These are phyloP conservation scores for Nannoperca obscura DNA, from an alignment of 2,797 vertebrate genomes.

Conservation along the genomic window DNA sequence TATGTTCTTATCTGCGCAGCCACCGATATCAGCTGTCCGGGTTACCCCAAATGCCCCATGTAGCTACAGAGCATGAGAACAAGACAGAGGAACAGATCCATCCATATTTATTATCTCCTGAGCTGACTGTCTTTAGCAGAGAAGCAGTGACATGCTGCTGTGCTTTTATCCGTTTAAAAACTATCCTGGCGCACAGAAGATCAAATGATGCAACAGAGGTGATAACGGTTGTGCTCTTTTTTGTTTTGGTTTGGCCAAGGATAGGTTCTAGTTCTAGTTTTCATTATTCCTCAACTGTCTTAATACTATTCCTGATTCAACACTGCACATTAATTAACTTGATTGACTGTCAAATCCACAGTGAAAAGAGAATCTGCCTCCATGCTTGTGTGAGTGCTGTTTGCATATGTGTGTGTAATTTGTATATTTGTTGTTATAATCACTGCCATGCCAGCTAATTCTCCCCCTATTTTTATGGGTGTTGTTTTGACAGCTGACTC, in stretches of 20 bases:
- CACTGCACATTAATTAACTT: conserved; percentile 21
- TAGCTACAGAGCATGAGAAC: conserved; percentile 11
- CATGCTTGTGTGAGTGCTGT: conserved; percentile 26
- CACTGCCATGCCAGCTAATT: conserved; percentile 72
- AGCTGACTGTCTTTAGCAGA: conserved; percentile 17
- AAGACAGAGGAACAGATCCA: conserved; percentile 2
- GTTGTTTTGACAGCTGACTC: conserved; percentile 79
- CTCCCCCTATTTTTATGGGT: conserved; percentile 73
- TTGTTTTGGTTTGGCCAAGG: not conserved
- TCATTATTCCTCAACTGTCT: not conserved
- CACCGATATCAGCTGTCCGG: conserved; percentile 15
- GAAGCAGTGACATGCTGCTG: not conserved
- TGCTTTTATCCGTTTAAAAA: not conserved
- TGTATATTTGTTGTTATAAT: conserved; percentile 70
- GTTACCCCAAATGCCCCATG: conserved; percentile 21
- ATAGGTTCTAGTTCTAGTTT: not conserved
- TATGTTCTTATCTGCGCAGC: not conserved
- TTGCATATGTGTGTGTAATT: conserved; percentile 41
- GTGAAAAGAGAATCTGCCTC: conserved; percentile 18
- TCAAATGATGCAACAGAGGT: not conserved
- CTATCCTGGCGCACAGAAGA: not conserved
- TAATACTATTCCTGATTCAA: conserved; percentile 30
- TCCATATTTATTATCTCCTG: conserved; percentile 3
- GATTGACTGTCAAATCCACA: conserved; percentile 18
- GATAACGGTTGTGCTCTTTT: not conserved